Percentiles rank a stretch among this genome's conserved stretches.
Conservation (phyloP, 1,140 invertebrate genomes). For the Euglossa dilemma region DNA sequence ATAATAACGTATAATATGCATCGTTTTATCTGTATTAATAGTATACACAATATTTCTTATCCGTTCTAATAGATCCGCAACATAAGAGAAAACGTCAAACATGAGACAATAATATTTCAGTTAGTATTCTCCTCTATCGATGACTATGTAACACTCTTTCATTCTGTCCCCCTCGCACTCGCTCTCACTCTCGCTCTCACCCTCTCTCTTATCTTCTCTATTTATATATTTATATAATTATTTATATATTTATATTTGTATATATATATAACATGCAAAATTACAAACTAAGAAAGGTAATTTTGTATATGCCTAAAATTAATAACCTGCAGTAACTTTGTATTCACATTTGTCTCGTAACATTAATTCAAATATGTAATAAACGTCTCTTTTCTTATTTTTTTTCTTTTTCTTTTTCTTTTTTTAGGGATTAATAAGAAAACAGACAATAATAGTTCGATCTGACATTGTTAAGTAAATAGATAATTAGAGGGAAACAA, state of each 20-base stretch:
- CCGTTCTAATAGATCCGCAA: conserved; percentile 51
- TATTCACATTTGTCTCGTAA: conserved; percentile 59
- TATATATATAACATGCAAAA: conserved; percentile 72
- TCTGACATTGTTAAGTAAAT: conserved; percentile 72
- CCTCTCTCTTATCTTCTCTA: conserved; percentile 12
- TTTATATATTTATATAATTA: conserved; percentile 23
- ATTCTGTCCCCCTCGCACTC: conserved; percentile 6
- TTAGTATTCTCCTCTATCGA: conserved; percentile 53
- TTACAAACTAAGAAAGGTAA: conserved; percentile 70
- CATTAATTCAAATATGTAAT: conserved; percentile 65
- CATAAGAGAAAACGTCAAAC: conserved; percentile 62
- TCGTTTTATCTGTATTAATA: conserved; percentile 70
- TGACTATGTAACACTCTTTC: conserved; percentile 51
- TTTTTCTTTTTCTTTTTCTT: too few relatives aligned
- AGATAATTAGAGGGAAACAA: conserved; percentile 34
- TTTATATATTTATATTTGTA: conserved; percentile 28
- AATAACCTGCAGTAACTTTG: conserved; percentile 60
- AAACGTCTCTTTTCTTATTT: conserved; percentile 52
- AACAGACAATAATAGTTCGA: conserved; percentile 38
- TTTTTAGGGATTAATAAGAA: conserved; percentile 55
- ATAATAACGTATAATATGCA: conserved; percentile 73
- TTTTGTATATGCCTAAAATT: conserved; percentile 57
- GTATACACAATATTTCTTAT: conserved; percentile 70
- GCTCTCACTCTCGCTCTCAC: conserved; percentile 14
- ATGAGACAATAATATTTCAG: conserved; percentile 53